Evolutionary conservation across 2,797 vertebrate species (phyloP), one percentile per base, ranked within the genome.

Genomic region (Hoplostethus mediterraneus): DNA sequence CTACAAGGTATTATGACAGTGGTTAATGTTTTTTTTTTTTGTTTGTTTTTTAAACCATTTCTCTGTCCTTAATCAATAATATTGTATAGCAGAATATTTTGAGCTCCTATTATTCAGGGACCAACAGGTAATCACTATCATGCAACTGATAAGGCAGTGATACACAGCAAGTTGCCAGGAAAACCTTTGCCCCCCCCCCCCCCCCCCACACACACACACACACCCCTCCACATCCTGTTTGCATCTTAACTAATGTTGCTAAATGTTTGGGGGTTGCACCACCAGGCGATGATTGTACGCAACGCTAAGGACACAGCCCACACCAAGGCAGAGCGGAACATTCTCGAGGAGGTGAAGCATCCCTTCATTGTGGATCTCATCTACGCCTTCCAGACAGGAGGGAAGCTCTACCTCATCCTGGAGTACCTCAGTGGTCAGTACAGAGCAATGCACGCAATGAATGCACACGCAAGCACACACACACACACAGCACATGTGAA

Each of bases 371-470:
- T 99, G 42, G 98, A 99, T 86, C 96, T 99, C 90, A 99, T 99
- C 91, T 99, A 99, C 87, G 98, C 98, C 94, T 99, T 99, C 95
- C 98, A 99, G 95, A 99, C 98, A 0, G 98, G 98, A 87, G 98
- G 98, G 81, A 99, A 99, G 94, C 96, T 99, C 90, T 99, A 99
- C 95, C 98, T 99, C 95, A 99, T 99, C 93, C 95, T 99, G 91
- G 98, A 99, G 94, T 99, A 99, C 95, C 95, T 99, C 90, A 99
- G 98, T 63, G 98, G 98, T 99, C 80, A 95, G 98, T 96, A 81
- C 60, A 47, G 63, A 49, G 14, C 3, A 17, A 11, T 25, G 11
- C 16, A 28, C 49, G 13, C 44, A 59, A 8, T 33, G 4, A 54
- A 49, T 9, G 21, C 16, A 58, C 16, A 58, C 3, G 13, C 33